Conservation (phyloP, 2,113 vertebrate genomes). For the Crotalus horridus region DNA sequence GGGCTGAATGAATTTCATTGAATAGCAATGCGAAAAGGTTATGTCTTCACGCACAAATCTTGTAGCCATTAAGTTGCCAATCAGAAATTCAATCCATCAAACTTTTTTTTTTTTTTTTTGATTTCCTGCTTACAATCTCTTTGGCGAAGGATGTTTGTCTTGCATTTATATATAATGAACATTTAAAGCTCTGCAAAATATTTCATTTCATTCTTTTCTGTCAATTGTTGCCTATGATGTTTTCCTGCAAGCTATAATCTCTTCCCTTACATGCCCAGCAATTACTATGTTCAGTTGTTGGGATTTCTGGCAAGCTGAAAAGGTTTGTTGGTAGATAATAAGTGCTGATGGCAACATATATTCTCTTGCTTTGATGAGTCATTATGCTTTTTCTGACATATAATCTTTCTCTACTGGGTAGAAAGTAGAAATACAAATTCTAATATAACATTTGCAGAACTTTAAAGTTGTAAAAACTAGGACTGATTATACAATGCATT, state of each 20-base stretch:
- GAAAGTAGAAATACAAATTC: constrained; percentile 6
- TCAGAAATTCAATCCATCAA: not conserved
- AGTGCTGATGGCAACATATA: constrained; percentile 10
- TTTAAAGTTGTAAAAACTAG: not conserved
- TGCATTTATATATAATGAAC: not conserved
- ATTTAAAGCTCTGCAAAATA: not conserved
- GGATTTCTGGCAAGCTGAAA: constrained; percentile 27
- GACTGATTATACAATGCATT: not conserved
- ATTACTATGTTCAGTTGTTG: not conserved
- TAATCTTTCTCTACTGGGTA: constrained; percentile 17
- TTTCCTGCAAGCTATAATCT: not conserved
- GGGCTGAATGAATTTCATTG: not conserved
- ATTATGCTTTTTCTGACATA: constrained; percentile 27
- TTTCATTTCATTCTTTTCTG: constrained; percentile 17
- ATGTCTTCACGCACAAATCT: not conserved
- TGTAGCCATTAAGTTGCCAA: not conserved
- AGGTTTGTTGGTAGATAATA: constrained; percentile 7
- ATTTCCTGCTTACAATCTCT: not conserved
- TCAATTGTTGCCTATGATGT: not conserved
- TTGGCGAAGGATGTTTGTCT: not conserved
- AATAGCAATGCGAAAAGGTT: constrained; percentile 11
- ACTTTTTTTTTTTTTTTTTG: not conserved
- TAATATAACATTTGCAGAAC: not conserved
- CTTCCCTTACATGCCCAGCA: not conserved
- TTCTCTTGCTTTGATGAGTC: constrained; percentile 13